phyloP scores from a whole-genome alignment of 1,140 invertebrate genomes.

The Melitaea cinxia region DNA sequence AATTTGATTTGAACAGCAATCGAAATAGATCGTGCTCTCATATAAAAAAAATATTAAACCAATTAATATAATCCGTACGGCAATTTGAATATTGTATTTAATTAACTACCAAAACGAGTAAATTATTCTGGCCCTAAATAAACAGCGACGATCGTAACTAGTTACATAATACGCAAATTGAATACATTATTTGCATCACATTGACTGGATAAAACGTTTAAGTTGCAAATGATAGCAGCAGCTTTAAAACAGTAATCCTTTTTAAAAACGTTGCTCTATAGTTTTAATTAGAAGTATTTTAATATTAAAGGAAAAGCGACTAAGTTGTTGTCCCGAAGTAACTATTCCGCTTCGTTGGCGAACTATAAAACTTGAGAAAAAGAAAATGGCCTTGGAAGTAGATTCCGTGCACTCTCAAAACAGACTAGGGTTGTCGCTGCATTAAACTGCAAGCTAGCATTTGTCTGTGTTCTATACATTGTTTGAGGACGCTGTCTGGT shows the following conservation, averaged over 20 bases:
- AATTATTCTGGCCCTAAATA: not conserved
- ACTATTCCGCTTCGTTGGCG: not conserved
- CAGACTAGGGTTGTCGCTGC: not conserved
- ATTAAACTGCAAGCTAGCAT: not conserved
- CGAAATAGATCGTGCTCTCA: not conserved
- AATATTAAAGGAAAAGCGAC: not conserved
- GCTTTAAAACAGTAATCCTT: not conserved
- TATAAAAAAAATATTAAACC: not conserved
- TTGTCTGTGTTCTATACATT: not conserved
- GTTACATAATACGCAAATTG: too few relatives aligned
- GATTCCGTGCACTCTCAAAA: not conserved
- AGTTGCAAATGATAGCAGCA: not conserved
- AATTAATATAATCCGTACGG: too few relatives aligned
- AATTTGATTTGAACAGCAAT: not conserved
- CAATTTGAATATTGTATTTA: not conserved
- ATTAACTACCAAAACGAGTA: not conserved
- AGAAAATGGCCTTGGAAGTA: constrained; percentile 8
- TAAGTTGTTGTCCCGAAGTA: not conserved
- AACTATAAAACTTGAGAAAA: constrained; percentile 8
- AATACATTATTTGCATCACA: too few relatives aligned
- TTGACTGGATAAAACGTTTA: not conserved
- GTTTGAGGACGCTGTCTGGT: too few relatives aligned
- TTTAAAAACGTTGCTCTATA: not conserved
- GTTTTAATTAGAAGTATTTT: not conserved
- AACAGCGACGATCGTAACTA: too few relatives aligned